A percentile compares a stretch with the other conserved stretches of the same genome.
phyloP scores from a whole-genome alignment of 1,140 invertebrate species.

The Cataglyphis hispanica region DNA sequence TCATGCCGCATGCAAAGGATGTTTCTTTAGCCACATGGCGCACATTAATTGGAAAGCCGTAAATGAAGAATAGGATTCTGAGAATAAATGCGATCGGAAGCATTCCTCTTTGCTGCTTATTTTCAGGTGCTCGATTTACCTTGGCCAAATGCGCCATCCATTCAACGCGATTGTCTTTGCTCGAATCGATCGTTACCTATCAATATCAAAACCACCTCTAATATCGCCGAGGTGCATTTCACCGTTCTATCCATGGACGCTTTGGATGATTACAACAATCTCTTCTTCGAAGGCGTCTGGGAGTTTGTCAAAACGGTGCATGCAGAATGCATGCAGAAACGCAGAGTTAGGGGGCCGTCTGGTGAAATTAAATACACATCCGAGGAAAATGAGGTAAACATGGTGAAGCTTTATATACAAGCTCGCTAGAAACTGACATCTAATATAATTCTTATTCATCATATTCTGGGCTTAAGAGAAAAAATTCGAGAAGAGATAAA shows the following conservation, averaged over 20 bases:
- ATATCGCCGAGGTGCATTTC: conserved; percentile 93
- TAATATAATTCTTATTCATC: not conserved
- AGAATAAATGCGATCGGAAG: not conserved
- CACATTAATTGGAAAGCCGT: conserved; percentile 15
- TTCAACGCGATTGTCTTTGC: conserved; percentile 91
- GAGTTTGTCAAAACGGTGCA: conserved; percentile 91
- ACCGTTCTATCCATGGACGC: conserved; percentile 93
- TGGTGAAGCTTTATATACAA: not conserved
- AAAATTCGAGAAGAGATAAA: not conserved
- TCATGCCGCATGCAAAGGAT: not conserved
- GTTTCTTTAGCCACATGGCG: not conserved
- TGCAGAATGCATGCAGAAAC: conserved; percentile 88
- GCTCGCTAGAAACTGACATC: not conserved
- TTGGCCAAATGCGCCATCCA: conserved; percentile 89
- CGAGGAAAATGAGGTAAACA: conserved; percentile 89
- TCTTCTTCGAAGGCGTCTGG: conserved; percentile 94
- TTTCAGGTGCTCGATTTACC: conserved; percentile 90
- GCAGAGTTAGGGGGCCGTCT: conserved; percentile 91
- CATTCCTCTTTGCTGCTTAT: not conserved
- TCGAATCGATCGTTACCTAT: conserved; percentile 89
- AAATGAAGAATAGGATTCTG: not conserved
- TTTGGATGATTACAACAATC: conserved; percentile 93
- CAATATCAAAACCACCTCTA: conserved; percentile 92
- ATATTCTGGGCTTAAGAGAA: not conserved
- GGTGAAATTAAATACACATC: conserved; percentile 90